These are phyloP conservation scores for Protonemura montana DNA, from an alignment of 2,888 invertebrate species.

Conservation along the genomic window DNA sequence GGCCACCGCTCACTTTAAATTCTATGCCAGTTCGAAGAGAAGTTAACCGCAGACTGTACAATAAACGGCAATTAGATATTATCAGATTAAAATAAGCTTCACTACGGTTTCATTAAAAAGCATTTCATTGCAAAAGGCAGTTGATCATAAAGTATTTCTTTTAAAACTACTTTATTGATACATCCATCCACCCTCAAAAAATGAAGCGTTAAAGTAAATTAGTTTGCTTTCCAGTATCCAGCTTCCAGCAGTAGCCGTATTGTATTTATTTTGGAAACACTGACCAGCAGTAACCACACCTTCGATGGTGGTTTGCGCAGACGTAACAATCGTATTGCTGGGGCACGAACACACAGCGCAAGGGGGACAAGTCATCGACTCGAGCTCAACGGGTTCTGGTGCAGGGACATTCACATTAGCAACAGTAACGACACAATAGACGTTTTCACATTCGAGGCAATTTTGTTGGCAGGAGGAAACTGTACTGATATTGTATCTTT, in stretches of 20 bases:
- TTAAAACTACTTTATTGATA: too few species aligned
- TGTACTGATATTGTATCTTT: background rate
- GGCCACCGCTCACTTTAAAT: background rate
- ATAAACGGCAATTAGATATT: background rate
- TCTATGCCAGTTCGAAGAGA: background rate
- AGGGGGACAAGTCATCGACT: conserved; percentile 44
- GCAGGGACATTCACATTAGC: conserved; percentile 32
- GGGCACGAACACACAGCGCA: conserved; percentile 44
- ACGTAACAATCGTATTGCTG: conserved; percentile 1
- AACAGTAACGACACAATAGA: conserved; percentile 7
- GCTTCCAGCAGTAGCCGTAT: background rate
- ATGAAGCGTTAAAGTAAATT: background rate
- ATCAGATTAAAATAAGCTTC: background rate
- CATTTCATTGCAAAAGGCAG: too few species aligned
- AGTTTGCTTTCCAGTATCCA: background rate
- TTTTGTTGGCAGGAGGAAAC: too few species aligned
- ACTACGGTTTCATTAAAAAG: background rate
- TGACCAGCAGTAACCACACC: conserved; percentile 34
- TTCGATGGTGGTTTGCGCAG: conserved; percentile 36
- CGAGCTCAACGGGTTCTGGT: conserved; percentile 38
- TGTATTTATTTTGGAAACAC: conserved; percentile 22
- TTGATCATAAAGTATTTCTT: too few species aligned
- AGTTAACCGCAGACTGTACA: background rate
- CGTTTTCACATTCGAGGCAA: background rate
- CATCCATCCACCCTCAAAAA: background rate